Evolutionary conservation across 2,888 invertebrate genomes (phyloP).

Genomic region (Agapetus fuscipes): DNA sequence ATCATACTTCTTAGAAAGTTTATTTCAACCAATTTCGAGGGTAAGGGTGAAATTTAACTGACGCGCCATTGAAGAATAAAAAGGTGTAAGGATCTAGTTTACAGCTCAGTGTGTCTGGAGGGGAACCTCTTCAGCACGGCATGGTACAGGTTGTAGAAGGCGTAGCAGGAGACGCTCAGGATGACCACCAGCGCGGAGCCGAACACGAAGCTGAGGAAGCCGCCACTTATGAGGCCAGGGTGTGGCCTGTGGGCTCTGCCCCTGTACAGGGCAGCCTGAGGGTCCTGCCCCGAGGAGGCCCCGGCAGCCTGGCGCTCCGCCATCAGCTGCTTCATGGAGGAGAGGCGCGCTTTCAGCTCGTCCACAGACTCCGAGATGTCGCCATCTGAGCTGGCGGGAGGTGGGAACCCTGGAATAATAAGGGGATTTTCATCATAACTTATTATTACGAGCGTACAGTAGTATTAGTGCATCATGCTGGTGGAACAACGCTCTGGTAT

Average conservation of each 20-base stretch:
- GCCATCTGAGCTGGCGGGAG: not conserved
- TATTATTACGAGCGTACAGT: too few relatives aligned
- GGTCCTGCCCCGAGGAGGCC: constrained; percentile 36
- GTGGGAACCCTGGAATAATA: not conserved
- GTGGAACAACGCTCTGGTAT: too few relatives aligned
- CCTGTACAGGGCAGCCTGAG: constrained; percentile 37
- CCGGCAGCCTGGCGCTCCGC: constrained; percentile 55
- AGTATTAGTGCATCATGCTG: too few relatives aligned
- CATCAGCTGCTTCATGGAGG: constrained; percentile 74
- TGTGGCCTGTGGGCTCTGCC: constrained; percentile 40
- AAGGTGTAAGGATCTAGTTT: too few relatives aligned
- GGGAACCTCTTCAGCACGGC: constrained; percentile 78
- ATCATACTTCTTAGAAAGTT: too few relatives aligned
- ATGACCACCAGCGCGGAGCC: constrained; percentile 69
- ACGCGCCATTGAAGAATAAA: too few relatives aligned
- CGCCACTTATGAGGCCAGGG: constrained; percentile 68
- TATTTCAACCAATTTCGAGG: too few relatives aligned
- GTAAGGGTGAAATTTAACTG: too few relatives aligned
- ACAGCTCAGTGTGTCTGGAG: constrained; percentile 70
- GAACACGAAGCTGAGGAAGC: constrained; percentile 75
- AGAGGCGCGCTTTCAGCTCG: constrained; percentile 65
- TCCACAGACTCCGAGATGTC: constrained; percentile 61
- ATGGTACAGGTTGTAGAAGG: constrained; percentile 73
- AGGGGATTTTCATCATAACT: not conserved
- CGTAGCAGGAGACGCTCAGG: constrained; percentile 71